Conservation (phyloP, 2,113 vertebrate genomes). For the Corythornis cristatus region DNA sequence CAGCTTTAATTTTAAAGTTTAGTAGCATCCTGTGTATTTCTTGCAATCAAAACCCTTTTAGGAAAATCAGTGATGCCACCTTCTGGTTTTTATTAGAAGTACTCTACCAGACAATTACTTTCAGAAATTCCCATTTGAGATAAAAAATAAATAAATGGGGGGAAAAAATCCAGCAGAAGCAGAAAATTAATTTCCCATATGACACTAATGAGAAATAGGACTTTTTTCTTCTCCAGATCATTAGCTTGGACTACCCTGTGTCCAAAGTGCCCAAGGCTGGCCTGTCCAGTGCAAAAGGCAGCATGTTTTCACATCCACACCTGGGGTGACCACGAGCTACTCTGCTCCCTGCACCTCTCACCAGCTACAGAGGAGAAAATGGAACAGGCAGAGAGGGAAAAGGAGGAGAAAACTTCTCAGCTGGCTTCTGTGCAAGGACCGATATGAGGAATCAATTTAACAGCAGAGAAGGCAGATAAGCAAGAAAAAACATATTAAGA, state of each 20-base stretch:
- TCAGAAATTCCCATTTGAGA: not conserved
- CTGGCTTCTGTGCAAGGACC: not conserved
- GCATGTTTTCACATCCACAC: not conserved
- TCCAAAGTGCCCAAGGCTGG: not conserved
- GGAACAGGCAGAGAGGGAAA: not conserved
- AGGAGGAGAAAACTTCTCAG: not conserved
- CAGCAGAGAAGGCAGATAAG: not conserved
- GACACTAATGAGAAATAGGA: not conserved
- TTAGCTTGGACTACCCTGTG: not conserved
- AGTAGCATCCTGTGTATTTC: not conserved
- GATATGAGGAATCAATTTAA: not conserved
- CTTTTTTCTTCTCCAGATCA: not conserved
- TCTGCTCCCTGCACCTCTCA: not conserved
- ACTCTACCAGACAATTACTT: not conserved
- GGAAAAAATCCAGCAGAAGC: not conserved
- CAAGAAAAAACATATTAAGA: not conserved
- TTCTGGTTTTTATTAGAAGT: slow-evolving; percentile 43
- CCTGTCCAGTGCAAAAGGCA: not conserved
- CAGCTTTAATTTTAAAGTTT: not conserved
- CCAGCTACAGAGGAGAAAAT: not conserved
- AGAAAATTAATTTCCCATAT: not conserved
- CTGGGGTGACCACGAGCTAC: not conserved
- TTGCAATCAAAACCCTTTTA: not conserved
- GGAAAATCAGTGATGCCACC: slow-evolving; percentile 55
- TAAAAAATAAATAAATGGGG: not conserved